Conservation (phyloP, 1,140 invertebrate genomes). For the Kradibia gibbosae region DNA sequence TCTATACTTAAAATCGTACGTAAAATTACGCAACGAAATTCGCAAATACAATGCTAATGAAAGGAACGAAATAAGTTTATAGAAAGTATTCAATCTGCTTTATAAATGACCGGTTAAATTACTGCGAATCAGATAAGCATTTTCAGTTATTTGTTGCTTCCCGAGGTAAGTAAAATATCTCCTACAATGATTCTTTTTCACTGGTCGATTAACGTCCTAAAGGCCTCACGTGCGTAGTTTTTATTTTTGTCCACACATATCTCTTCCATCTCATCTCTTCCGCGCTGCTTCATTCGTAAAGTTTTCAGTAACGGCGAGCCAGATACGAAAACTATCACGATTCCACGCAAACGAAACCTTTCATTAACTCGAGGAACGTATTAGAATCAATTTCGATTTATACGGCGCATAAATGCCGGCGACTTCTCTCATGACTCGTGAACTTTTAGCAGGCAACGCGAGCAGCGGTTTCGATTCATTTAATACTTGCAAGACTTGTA, state of each 20-base stretch:
- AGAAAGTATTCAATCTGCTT: slow-evolving; percentile 16
- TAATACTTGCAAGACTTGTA: background rate
- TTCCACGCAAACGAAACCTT: slow-evolving; percentile 33
- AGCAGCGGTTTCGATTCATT: background rate
- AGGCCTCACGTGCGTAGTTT: slow-evolving; percentile 8
- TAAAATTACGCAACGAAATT: background rate
- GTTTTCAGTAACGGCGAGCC: background rate
- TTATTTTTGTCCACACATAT: background rate
- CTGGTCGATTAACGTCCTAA: background rate
- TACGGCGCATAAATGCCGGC: background rate
- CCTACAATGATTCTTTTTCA: slow-evolving; percentile 9
- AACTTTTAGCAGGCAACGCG: background rate
- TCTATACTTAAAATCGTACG: background rate
- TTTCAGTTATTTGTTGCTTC: background rate
- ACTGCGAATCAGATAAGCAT: slow-evolving; percentile 35
- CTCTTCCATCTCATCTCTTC: background rate
- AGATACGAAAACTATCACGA: background rate
- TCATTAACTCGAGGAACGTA: slow-evolving; percentile 37
- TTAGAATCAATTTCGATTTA: slow-evolving; percentile 43
- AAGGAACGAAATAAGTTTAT: background rate
- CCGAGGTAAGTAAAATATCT: background rate
- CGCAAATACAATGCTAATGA: background rate
- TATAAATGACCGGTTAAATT: background rate
- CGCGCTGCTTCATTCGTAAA: background rate
- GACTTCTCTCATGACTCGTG: background rate